Evolutionary conservation across 2,113 vertebrate genomes (phyloP).

Genomic region (Oreochromis aureus): DNA sequence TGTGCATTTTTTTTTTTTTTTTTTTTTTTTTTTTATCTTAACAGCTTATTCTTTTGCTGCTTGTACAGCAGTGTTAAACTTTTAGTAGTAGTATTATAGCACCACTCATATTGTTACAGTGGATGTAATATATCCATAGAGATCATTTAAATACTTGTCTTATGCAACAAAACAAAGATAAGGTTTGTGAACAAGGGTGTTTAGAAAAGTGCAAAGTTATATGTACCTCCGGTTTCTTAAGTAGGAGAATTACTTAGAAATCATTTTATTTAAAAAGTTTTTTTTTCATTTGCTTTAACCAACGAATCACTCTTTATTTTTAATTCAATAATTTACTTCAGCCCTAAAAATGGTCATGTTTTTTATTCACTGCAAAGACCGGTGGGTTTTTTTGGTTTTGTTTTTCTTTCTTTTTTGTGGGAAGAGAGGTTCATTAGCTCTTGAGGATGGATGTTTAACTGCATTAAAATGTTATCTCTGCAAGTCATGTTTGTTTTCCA

Average conservation of each 20-base stretch:
- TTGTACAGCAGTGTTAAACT: conserved; percentile 32
- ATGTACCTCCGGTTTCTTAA: not conserved
- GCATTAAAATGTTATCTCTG: not conserved
- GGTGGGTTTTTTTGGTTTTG: not conserved
- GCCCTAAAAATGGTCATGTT: not conserved
- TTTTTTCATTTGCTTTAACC: not conserved
- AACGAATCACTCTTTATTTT: not conserved
- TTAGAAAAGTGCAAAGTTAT: not conserved
- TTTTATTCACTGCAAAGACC: not conserved
- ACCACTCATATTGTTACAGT: conserved; percentile 33
- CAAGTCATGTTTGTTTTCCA: not conserved
- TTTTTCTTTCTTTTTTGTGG: not conserved
- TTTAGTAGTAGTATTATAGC: conserved; percentile 33
- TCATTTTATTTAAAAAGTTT: not conserved
- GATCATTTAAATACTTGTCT: conserved; percentile 21
- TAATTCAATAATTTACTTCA: not conserved
- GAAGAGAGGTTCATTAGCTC: not conserved
- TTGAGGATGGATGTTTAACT: not conserved
- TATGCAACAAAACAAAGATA: conserved; percentile 36
- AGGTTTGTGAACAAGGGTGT: not conserved
- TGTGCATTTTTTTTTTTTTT: conserved; percentile 14
- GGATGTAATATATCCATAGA: conserved; percentile 10
- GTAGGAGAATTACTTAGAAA: not conserved
- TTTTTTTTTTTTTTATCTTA: not conserved
- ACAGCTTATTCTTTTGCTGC: conserved; percentile 48